Base-by-base conservation (phyloP, 37 sponge, comb jelly and placozoan species). In the Beroe ovata region DNA sequence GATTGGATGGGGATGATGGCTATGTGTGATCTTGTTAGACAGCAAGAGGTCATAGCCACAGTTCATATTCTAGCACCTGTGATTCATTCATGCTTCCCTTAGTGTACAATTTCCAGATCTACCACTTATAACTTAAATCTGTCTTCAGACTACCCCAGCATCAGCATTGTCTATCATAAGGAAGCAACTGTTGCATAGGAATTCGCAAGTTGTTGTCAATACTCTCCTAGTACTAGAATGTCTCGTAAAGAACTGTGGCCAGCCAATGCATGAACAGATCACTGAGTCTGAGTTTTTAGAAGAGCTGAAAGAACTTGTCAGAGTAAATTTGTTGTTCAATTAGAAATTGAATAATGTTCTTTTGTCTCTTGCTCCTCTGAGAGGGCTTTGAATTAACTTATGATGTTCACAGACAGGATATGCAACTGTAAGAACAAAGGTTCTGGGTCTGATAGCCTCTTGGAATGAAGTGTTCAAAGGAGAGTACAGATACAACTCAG, bases 231-330 rank as follows among this genome's bases (percentile, higher is more conserved):
- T 97, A 28, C 89, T 95, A 62, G 95, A 97, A 21, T 92, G 94
- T 21, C 39, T 94, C 29, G 93, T 95, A 90, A 97, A 97, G 93
- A 97, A 97, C 90, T 95, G 95, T 71, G 89, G 92, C 1, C 71
- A 91, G 29, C 93, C 94, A 36, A 72, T 95, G 22, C 94, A 95
- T 42, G 90, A 91, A 0, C 95, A 97, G 42, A 72, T 97, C 21
- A 91, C 95, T 33, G 54, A 92, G 26, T 61, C 60, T 58, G 94
- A 95, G 66, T 92, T 97, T 37, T 77, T 97, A 40, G 69, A 33
- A 6, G 91, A 91, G 29, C 89, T 97, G 88, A 95, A 95, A 91
- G 88, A 63, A 0, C 59, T 95, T 34, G 89, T 97, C 16, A 94
- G 90, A 60, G 88, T 89, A 18, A 42, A 54, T 47, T n/a, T n/a